Percentiles rank a stretch among this genome's conserved stretches.
These are phyloP conservation scores for Botia almorhae DNA, from an alignment of 2,797 vertebrate species.

Conservation along the genomic window DNA sequence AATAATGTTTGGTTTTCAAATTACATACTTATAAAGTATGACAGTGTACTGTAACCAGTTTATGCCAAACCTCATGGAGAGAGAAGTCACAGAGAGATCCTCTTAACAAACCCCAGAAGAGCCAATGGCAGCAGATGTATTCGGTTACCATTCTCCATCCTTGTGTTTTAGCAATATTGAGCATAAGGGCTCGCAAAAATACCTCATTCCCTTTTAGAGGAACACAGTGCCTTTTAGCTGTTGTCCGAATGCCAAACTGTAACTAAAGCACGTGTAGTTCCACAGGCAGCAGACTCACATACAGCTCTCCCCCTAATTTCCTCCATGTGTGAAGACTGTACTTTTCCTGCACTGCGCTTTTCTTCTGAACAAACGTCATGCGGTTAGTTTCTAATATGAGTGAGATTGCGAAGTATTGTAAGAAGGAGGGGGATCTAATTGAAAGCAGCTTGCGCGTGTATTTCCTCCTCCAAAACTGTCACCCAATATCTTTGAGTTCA, in stretches of 20 bases:
- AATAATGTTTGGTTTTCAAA: background rate
- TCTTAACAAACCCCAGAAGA: background rate
- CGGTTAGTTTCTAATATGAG: conserved; percentile 13
- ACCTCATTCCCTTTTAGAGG: conserved; percentile 23
- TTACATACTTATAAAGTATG: background rate
- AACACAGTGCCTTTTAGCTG: conserved; percentile 21
- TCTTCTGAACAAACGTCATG: conserved; percentile 18
- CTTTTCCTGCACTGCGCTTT: background rate
- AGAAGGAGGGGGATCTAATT: conserved; percentile 33
- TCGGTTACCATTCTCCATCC: conserved; percentile 29
- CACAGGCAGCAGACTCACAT: conserved; percentile 34
- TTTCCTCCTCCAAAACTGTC: conserved; percentile 32
- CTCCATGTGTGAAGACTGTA: conserved; percentile 39
- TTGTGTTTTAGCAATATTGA: conserved; percentile 34
- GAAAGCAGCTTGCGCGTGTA: conserved; percentile 34
- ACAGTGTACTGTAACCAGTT: background rate
- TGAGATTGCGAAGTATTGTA: conserved; percentile 13
- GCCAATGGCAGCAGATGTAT: conserved; percentile 43
- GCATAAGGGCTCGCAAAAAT: conserved; percentile 27
- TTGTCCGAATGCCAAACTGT: conserved; percentile 46
- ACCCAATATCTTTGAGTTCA: conserved; percentile 43
- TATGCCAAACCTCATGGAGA: conserved; percentile 10
- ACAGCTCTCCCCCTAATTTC: conserved; percentile 24
- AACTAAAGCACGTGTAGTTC: conserved; percentile 37
- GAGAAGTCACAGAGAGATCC: conserved; percentile 7